phyloP scores from a whole-genome alignment of 2,888 invertebrate species.

The Syrphus vitripennis region DNA sequence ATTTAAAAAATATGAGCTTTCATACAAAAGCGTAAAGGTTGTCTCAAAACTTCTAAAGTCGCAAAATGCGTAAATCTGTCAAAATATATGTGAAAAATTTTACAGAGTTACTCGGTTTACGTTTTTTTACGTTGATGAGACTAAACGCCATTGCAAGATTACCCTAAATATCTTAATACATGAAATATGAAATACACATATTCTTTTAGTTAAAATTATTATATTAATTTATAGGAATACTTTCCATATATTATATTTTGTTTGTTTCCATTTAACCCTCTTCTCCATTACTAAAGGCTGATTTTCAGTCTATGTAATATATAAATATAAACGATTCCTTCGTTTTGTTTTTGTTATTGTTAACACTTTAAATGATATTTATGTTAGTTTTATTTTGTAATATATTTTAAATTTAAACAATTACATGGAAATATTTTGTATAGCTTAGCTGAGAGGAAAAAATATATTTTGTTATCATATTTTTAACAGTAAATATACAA shows the following conservation, averaged over 20 bases:
- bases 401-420: not conserved
- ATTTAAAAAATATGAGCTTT: no score
- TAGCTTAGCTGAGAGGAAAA: conserved; percentile 19
- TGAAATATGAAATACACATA: not conserved
- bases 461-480: not conserved
- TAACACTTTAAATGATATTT: conserved; percentile 47
- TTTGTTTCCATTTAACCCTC: conserved; percentile 43
- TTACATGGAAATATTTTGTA: not conserved
- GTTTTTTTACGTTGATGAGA: no score
- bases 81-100: no score
- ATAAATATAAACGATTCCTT: conserved; percentile 32
- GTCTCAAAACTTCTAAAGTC: no score
- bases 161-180: conserved; percentile 30
- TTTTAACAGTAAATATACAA: not conserved
- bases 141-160: no score
- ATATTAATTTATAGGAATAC: conserved; percentile 23
- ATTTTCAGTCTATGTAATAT: conserved; percentile 68
- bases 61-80: no score
- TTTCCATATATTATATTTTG: not conserved
- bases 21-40: no score
- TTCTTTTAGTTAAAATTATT: not conserved
- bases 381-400: not conserved
- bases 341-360: conserved; percentile 48
- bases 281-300: conserved; percentile 64
- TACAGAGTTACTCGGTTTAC: no score